phyloP scores from a whole-genome alignment of 2,888 invertebrate genomes.

The Protonemura montana region DNA sequence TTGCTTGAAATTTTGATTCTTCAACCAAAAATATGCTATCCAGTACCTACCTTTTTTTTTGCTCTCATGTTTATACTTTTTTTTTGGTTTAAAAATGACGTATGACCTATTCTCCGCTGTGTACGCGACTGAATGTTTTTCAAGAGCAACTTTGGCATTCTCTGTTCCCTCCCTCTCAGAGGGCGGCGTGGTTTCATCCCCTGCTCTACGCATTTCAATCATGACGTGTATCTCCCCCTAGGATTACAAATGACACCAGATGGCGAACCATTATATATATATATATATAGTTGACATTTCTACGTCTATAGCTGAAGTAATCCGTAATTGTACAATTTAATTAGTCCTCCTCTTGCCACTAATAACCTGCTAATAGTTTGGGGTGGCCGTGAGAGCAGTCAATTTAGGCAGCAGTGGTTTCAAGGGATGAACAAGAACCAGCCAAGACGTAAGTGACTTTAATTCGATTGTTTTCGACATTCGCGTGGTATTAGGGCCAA shows the following conservation, averaged over 20 bases:
- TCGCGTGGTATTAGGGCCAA: neutral
- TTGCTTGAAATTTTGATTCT: neutral
- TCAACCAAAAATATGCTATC: neutral
- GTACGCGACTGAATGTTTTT: neutral
- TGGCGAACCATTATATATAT: slow-evolving; percentile 17
- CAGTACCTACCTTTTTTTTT: neutral
- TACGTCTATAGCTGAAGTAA: slow-evolving; percentile 23
- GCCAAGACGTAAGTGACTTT: slow-evolving; percentile 24
- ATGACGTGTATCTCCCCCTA: slow-evolving; percentile 22
- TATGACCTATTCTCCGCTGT: neutral
- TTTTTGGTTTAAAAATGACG: neutral
- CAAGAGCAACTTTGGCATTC: neutral
- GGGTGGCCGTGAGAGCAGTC: slow-evolving; percentile 24
- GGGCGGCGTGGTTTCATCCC: slow-evolving; percentile 22
- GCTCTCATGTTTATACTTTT: neutral
- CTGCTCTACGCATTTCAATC: slow-evolving; percentile 1
- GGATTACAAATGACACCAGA: slow-evolving; percentile 37
- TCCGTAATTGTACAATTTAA: slow-evolving; percentile 39
- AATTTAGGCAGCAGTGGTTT: slow-evolving; percentile 24
- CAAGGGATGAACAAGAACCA: slow-evolving; percentile 23
- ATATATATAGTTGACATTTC: slow-evolving; percentile 36
- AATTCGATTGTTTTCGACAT: slow-evolving; percentile 31
- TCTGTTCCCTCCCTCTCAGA: neutral
- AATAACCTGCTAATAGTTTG: slow-evolving; percentile 37
- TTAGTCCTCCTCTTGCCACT: slow-evolving; percentile 32